These are phyloP conservation scores for Drosophila subobscura DNA, from an alignment of 1,140 invertebrate species.

Conservation along the genomic window DNA sequence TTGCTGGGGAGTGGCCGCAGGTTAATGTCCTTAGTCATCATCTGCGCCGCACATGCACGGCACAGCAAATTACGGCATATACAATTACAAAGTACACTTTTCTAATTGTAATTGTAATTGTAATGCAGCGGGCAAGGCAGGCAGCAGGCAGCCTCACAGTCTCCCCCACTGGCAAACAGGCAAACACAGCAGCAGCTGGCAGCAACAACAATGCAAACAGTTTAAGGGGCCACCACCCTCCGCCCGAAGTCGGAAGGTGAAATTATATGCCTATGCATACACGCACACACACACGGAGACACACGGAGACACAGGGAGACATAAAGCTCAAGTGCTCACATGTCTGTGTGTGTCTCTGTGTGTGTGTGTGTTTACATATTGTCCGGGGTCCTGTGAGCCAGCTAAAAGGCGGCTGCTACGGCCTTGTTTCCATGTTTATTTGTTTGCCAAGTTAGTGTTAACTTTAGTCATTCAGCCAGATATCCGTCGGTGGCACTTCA, in stretches of 20 bases:
- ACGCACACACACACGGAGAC: slow-evolving; percentile 1
- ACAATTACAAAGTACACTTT: slow-evolving; percentile 80
- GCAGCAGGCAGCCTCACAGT: too few relatives aligned
- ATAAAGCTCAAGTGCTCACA: slow-evolving; percentile 48
- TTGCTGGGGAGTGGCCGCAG: slow-evolving; percentile 34
- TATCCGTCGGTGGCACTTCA: slow-evolving; percentile 77
- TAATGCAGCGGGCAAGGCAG: slow-evolving; percentile 71
- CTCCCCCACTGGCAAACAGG: slow-evolving; percentile 16
- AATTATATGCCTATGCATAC: slow-evolving; percentile 77
- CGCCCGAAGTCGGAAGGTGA: slow-evolving; percentile 65
- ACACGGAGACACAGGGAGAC: slow-evolving; percentile 11
- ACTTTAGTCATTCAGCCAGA: slow-evolving; percentile 81
- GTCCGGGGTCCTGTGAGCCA: slow-evolving; percentile 38
- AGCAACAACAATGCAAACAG: slow-evolving; percentile 75
- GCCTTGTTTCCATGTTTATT: slow-evolving; percentile 75
- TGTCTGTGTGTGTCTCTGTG: slow-evolving; percentile 2
- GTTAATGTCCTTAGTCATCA: slow-evolving; percentile 52
- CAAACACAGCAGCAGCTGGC: slow-evolving; percentile 12
- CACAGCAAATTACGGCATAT: slow-evolving; percentile 68
- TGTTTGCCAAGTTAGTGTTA: slow-evolving; percentile 82
- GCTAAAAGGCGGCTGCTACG: too few relatives aligned
- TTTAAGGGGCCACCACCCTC: slow-evolving; percentile 49
- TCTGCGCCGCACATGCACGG: slow-evolving; percentile 48
- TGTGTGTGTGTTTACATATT: slow-evolving; percentile 71
- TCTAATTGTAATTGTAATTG: slow-evolving; percentile 81